A percentile compares a stretch with the other conserved stretches of the same genome.
These are phyloP conservation scores for Dryocosmus kuriphilus DNA, from an alignment of 2,888 invertebrate genomes.

Conservation along the genomic window DNA sequence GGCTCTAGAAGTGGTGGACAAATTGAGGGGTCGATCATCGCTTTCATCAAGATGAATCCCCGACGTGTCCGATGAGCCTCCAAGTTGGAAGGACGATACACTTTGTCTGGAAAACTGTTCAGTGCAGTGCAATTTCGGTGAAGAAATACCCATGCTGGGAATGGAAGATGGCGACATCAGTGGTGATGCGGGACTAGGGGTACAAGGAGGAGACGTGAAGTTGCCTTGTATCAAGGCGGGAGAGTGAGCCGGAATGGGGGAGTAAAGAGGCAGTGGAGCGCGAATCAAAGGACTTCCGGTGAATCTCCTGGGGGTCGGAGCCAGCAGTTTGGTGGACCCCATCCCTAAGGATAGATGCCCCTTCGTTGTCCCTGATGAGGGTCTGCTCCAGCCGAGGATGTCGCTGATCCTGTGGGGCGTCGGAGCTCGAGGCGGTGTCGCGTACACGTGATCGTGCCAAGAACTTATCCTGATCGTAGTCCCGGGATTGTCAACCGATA, in stretches of 20 bases:
- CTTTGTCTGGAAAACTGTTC: conserved; percentile 44
- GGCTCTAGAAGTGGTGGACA: conserved; percentile 65
- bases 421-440: conserved; percentile 87
- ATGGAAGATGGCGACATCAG: conserved; percentile 63
- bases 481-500: conserved; percentile 47
- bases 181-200: conserved; percentile 65
- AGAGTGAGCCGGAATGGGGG: conserved; percentile 62
- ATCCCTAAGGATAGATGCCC: conserved; percentile 41
- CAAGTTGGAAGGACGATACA: conserved; percentile 49
- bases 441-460: conserved; percentile 95
- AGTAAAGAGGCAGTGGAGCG: conserved; percentile 61
- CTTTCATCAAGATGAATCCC: conserved; percentile 55
- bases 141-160: conserved; percentile 54
- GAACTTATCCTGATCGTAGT: conserved; percentile 69
- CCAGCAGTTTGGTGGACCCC: conserved; percentile 58
- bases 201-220: conserved; percentile 64
- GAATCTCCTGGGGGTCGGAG: conserved; percentile 64
- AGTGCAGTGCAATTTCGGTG: conserved; percentile 55
- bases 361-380: conserved; percentile 41
- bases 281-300: conserved; percentile 63
- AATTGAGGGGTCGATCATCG: conserved; percentile 76
- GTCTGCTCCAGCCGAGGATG: conserved; percentile 84
- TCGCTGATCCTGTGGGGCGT: conserved; percentile 94
- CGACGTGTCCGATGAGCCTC: conserved; percentile 56
- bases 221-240: conserved; percentile 63